Base-by-base conservation (phyloP, 2,113 vertebrate genomes). In the Aviceda subcristata region DNA sequence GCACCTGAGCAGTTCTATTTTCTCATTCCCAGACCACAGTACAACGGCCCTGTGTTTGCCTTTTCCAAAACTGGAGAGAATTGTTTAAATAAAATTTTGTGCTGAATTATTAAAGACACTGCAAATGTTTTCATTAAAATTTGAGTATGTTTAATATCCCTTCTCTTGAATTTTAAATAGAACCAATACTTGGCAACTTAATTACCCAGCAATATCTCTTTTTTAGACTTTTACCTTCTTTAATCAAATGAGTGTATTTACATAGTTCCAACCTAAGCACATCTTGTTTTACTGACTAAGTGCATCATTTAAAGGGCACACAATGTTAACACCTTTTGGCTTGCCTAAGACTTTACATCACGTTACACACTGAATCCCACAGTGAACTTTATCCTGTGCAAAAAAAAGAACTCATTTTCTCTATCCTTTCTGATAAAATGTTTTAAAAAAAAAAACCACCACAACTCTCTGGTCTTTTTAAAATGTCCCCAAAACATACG, bases 111-210 rank as follows among this genome's bases (percentile, higher is more conserved):
- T 95, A 91, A 91, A 85, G 66, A 71, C 74, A 79, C 63, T 93
- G 71, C n/a, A 91, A 96, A 86, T 91, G 74, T 96, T 96, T 95
- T 95, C 71, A 83, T 95, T 97, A 96, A 90, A 91, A 96, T 93
- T 76, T 73, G 84, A 97, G 74, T 50, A 67, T 76, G 77, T 92
- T 97, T 97, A 95, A 91, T 93, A 94, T 80, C 66, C 29, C 39
- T 76, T 57, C 59, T 78, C 71, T 88, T 76, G 64, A 86, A 95
- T 92, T 94, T 94, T 95, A 96, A 94, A 80, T 92, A 94, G 50
- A 94, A 87, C 62, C 34, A 90, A 90, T 76, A 74, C 72, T 78
- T 56, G 51, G 38, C 94, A 63, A 74, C 39, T 97, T 94, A 96
- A 94, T 94, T 96, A 88, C 50, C 43, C 46, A 85, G 84, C 74